A percentile compares a stretch with the other conserved stretches of the same genome.
These are phyloP conservation scores for Oreortyx pictus DNA, from an alignment of 2,797 vertebrate genomes.

Conservation along the genomic window DNA sequence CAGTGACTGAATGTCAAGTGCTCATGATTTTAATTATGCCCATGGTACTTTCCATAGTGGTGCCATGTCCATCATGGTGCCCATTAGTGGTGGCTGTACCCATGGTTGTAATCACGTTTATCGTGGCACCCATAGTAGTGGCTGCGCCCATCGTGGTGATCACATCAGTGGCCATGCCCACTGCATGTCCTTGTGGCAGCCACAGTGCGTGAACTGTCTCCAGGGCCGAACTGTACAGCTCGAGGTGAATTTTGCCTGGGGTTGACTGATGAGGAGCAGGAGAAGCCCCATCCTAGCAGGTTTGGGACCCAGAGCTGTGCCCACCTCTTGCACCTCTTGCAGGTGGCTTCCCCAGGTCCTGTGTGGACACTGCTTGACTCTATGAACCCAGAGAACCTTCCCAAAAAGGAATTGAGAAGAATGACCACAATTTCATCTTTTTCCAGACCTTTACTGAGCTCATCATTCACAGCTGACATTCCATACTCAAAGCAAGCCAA, in stretches of 20 bases:
- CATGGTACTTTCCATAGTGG: background rate
- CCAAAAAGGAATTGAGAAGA: background rate
- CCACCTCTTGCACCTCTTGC: background rate
- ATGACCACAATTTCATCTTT: background rate
- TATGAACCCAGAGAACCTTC: rapidly evolving
- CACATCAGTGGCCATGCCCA: background rate
- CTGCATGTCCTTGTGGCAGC: background rate
- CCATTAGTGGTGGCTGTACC: background rate
- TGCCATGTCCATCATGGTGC: rapidly evolving
- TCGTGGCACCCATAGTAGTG: background rate
- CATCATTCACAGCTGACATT: background rate
- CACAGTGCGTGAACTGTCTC: rapidly evolving
- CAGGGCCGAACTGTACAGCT: rapidly evolving
- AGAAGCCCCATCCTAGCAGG: rapidly evolving
- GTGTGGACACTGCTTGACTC: rapidly evolving
- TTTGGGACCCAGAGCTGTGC: background rate
- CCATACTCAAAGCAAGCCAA: background rate
- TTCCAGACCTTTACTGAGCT: background rate
- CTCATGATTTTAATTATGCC: rapidly evolving
- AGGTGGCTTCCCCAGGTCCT: background rate
- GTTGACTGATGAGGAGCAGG: background rate
- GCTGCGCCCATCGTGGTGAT: rapidly evolving
- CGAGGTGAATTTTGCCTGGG: rapidly evolving
- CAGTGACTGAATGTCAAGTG: background rate
- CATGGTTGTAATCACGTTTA: background rate